Base-by-base conservation (phyloP, 2,888 invertebrate species). In the Megastigmus dorsalis region DNA sequence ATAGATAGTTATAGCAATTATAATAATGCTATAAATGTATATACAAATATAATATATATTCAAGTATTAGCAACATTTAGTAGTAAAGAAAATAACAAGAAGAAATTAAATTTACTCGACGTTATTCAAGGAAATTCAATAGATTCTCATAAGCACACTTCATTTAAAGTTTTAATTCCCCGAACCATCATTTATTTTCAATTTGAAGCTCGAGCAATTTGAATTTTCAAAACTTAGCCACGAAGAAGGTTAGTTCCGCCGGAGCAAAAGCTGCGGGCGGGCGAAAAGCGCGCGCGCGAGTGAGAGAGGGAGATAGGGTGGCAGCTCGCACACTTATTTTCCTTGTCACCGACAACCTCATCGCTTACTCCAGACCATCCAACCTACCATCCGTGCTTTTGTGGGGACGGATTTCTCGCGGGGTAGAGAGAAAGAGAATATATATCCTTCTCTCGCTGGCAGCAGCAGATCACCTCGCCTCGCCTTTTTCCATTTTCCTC, bases 401-500 rank as follows among this genome's bases (percentile, higher is more conserved):
- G 15, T 4, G 7, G 38, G 5, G 26, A n/a, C 48, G 36, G 57
- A 63, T 63, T 71, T 55, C 28, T 3, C 23, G 41, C 18, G 18
- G n/a, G n/a, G n/a, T n/a, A n/a, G n/a, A n/a, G n/a, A n/a, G n/a
- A n/a, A n/a, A n/a, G n/a, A 20, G 43, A 70, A 52, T 30, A 48
- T 60, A 50, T 69, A 26, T 50, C 48, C 23, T 23, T 33, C 23
- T 6, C 36, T 10, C 41, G 36, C 20, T 38, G 28, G 23, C 7
- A 3, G 15, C 30, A 18, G 33, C 9, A 45, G 33, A 43, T 43
- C 28, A 55, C 33, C 15, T 41, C 3, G n/a, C n/a, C n/a, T n/a
- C 2, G 36, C 45, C 23, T 59, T 72, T 65, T 55, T 68, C 66
- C 67, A 59, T 66, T 66, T 73, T 70, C 57, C 45, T 50, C 18